Percentiles rank a stretch among this genome's conserved stretches.
phyloP scores from a whole-genome alignment of 1,140 invertebrate genomes.

The Drosophila elegans region DNA sequence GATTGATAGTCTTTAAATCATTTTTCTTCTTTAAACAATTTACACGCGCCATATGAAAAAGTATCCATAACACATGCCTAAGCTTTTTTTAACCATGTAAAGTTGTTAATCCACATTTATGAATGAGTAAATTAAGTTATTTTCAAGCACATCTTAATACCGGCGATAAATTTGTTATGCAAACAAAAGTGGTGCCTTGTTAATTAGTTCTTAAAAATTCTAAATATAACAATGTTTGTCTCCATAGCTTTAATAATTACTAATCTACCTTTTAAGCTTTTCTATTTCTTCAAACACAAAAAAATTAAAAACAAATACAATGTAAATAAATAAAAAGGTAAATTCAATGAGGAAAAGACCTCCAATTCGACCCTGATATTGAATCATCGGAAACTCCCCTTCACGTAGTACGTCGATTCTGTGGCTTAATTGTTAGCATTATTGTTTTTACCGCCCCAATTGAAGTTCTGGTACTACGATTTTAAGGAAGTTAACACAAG shows the following conservation, averaged over 20 bases:
- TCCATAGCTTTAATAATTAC: not conserved
- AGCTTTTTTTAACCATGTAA: not conserved
- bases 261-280: not conserved
- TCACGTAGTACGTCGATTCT: constrained; percentile 2
- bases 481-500: constrained; percentile 11
- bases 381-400: constrained; percentile 6
- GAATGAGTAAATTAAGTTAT: not conserved
- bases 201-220: too few species aligned
- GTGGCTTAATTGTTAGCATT: constrained; percentile 1
- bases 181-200: not conserved
- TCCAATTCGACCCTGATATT: not conserved
- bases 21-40: not conserved
- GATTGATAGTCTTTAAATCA: constrained; percentile 26
- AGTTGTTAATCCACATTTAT: not conserved
- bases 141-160: not conserved
- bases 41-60: constrained; percentile 5
- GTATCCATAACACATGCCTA: not conserved
- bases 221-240: too few species aligned
- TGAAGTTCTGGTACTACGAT: constrained; percentile 1
- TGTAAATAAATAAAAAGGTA: not conserved
- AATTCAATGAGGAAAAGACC: constrained; percentile 6
- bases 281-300: not conserved
- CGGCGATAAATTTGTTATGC: not conserved
- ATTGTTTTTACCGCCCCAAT: constrained; percentile 1
- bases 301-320: not conserved